Base-by-base conservation (phyloP, 2,797 vertebrate species). In the Podargus strigoides region DNA sequence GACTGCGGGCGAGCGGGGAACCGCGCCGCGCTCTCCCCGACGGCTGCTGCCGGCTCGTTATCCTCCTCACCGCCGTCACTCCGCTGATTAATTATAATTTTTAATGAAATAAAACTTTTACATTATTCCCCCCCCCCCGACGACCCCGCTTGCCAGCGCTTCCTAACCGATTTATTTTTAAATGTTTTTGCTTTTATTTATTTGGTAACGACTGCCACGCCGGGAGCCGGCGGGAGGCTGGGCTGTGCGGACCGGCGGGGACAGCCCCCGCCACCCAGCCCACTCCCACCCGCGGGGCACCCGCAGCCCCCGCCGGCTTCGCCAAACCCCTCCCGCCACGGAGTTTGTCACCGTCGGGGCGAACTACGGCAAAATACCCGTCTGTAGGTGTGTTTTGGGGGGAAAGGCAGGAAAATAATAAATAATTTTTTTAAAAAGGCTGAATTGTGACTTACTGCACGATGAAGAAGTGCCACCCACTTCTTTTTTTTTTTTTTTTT, bases 181-280 rank as follows among this genome's bases (percentile, higher is more conserved):
- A 30, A 8, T 36, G 52, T 84, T 6, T 17, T 27, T 10, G 9
- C 22, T 12, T 83, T 62, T 49, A 89, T 87, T 88, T 76, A 42
- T 85, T 77, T 23, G 74, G 56, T 85, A 94, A 92, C 85, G 78
- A 88, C 76, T 75, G 14, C 77, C 79, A 41, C 85, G 93, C 85
- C 94, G 14, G 47, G 86, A 67, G 47, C 15, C 66, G 52, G 72
- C 66, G 36, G 70, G 78, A 69, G 91, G 78, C 28, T 32, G 73
- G 42, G 62, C 56, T 66, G 16, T 88, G 47, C 53, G 46, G 28
- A 66, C 39, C 49, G 16, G 30, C 11, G 37, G 34, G 39, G 27
- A 41, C 47, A 18, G 66, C 26, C 30, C 27, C 27, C 27, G 47
- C 32, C 37, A 52, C 56, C 28, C 20, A 18, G 32, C 39, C 60